Conservation (phyloP, 2,888 invertebrate genomes). For the Hypercompe scribonia region DNA sequence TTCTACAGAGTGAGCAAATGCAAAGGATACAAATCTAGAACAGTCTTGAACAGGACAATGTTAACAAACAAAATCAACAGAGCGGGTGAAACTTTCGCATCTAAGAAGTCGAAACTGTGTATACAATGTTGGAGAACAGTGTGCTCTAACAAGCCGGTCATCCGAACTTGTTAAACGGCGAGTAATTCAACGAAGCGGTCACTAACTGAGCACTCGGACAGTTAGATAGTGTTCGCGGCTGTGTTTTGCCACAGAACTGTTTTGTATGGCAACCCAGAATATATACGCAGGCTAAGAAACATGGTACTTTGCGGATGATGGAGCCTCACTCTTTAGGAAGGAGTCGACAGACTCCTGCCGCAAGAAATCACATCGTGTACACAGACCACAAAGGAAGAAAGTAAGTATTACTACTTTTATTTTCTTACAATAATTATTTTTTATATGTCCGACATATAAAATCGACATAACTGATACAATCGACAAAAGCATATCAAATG, state of each 20-base stretch:
- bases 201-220: conserved; percentile 65
- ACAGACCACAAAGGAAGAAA: conserved; percentile 85
- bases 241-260: conserved; percentile 44
- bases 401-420: conserved; percentile 68
- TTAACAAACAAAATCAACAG: conserved; percentile 80
- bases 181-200: conserved; percentile 75
- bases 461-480: not conserved
- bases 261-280: conserved; percentile 44
- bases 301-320: conserved; percentile 63
- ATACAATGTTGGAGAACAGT: conserved; percentile 75
- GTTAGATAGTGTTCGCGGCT: conserved; percentile 67
- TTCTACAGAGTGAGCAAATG: conserved; percentile 51
- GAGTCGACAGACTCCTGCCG: conserved; percentile 72
- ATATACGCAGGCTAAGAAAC: conserved; percentile 37
- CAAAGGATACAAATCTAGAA: conserved; percentile 54
- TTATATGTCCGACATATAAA: not conserved
- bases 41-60: conserved; percentile 68
- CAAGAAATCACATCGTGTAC: conserved; percentile 83
- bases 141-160: conserved; percentile 81
- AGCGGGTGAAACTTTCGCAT: conserved; percentile 77
- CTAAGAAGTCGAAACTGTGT: conserved; percentile 80
- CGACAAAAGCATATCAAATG: not conserved
- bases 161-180: conserved; percentile 79
- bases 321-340: conserved; percentile 75
- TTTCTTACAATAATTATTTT: conserved; percentile 5